Evolutionary conservation across 2,888 invertebrate genomes (phyloP).

Genomic region (Axea sp.): DNA sequence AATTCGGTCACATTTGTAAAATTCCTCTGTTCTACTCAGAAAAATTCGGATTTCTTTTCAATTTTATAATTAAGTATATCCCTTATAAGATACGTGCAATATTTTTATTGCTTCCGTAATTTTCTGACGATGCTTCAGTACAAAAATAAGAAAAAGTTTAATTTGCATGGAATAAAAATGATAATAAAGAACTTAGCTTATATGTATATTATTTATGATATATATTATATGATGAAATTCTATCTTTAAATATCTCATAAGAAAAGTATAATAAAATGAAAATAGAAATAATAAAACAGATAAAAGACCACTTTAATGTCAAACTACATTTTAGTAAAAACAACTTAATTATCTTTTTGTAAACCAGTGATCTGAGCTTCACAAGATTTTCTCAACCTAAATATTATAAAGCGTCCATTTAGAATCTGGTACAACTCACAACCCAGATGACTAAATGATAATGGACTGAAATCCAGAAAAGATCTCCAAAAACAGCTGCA

Average conservation of each 20-base stretch:
- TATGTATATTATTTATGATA: too few relatives aligned
- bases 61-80: too few relatives aligned
- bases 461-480: slow-evolving; percentile 11
- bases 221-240: neutral
- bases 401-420: slow-evolving; percentile 37
- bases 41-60: too few relatives aligned
- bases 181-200: neutral
- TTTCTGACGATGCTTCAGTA: neutral
- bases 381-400: slow-evolving; percentile 64
- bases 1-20: too few relatives aligned
- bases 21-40: too few relatives aligned
- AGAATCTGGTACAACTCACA: slow-evolving; percentile 7
- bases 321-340: slow-evolving; percentile 1
- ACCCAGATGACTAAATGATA: slow-evolving; percentile 39
- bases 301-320: neutral
- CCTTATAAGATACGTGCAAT: too few relatives aligned
- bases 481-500: slow-evolving; percentile 33
- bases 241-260: slow-evolving; percentile 10
- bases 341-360: slow-evolving; percentile 47
- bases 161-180: neutral
- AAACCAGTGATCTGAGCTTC: slow-evolving; percentile 62
- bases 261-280: slow-evolving; percentile 17
- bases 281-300: slow-evolving; percentile 17
- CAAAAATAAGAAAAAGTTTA: slow-evolving; percentile 4
- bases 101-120: too few relatives aligned